Evolutionary conservation across 92 coral and sea anemone genomes (phyloP).

Genomic region (Palythoa grandiflora): DNA sequence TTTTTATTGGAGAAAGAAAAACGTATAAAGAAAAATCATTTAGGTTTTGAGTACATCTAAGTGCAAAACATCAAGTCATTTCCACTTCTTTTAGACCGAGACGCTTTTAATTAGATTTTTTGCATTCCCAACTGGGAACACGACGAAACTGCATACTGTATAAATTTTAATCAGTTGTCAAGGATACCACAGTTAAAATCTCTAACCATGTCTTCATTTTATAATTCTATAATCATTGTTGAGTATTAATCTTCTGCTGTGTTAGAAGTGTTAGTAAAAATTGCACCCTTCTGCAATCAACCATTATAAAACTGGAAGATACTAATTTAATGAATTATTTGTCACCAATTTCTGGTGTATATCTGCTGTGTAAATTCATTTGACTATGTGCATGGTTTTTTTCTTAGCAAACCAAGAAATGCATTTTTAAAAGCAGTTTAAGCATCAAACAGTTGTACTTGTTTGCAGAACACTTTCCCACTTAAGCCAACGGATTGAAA

Average conservation of each 20-base stretch:
- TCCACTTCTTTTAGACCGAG: background rate
- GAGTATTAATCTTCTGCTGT: background rate
- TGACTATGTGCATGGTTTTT: background rate
- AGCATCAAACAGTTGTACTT: slow-evolving; percentile 5
- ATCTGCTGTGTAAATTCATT: slow-evolving; percentile 9
- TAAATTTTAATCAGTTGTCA: slow-evolving; percentile 31
- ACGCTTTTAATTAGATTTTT: background rate
- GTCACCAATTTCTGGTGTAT: background rate
- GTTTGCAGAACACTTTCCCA: slow-evolving; percentile 33
- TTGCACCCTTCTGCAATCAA: slow-evolving; percentile 27
- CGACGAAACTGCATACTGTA: background rate
- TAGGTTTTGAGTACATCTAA: background rate
- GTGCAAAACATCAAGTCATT: background rate
- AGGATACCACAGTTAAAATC: slow-evolving; percentile 19
- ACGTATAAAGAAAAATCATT: background rate
- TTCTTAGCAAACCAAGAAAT: background rate
- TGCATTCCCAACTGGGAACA: slow-evolving; percentile 4
- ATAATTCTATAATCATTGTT: slow-evolving; percentile 29
- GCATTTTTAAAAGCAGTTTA: background rate
- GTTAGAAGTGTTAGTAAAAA: slow-evolving; percentile 19
- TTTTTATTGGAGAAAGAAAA: background rate
- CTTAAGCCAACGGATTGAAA: background rate
- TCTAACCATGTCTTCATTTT: slow-evolving; percentile 19
- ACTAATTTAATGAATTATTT: slow-evolving; percentile 10
- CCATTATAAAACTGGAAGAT: slow-evolving; percentile 5